A percentile compares a stretch with the other conserved stretches of the same genome.
Evolutionary conservation across 2,888 invertebrate species (phyloP).

Genomic region (Chymomyza procnemis): DNA sequence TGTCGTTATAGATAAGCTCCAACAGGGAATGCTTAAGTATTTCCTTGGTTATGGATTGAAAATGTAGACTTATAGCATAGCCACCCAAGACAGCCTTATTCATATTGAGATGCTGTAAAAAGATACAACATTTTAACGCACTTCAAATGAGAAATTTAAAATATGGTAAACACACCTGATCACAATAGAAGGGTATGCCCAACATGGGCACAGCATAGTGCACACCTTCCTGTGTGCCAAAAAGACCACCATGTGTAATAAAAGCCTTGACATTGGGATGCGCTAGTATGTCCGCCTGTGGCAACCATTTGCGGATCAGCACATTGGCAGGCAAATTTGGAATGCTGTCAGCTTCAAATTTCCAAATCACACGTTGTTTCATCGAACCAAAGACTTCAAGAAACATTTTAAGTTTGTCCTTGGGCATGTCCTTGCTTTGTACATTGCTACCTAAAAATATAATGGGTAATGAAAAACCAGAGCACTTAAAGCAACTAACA

Average conservation of each 20-base stretch:
- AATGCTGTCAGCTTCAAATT: slow-evolving; percentile 78
- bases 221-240: slow-evolving; percentile 79
- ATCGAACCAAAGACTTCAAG: slow-evolving; percentile 77
- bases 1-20: slow-evolving; percentile 76
- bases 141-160: background rate
- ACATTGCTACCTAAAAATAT: slow-evolving; percentile 77
- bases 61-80: slow-evolving; percentile 75
- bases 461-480: background rate
- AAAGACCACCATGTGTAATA: slow-evolving; percentile 79
- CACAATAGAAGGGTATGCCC: slow-evolving; percentile 79
- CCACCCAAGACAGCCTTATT: slow-evolving; percentile 74
- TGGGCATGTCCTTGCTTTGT: slow-evolving; percentile 78
- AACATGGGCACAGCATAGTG: slow-evolving; percentile 78
- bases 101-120: slow-evolving; percentile 74
- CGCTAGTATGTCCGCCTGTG: slow-evolving; percentile 80
- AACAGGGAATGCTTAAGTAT: slow-evolving; percentile 65
- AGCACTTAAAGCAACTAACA: background rate
- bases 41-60: slow-evolving; percentile 70
- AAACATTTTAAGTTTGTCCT: slow-evolving; percentile 75
- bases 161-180: slow-evolving; percentile 69
- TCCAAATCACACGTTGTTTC: slow-evolving; percentile 79
- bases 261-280: slow-evolving; percentile 79
- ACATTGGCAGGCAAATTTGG: slow-evolving; percentile 78
- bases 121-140: background rate
- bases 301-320: slow-evolving; percentile 80